These are phyloP conservation scores for Leptopterna dolabrata DNA, from an alignment of 2,888 invertebrate species.

Conservation along the genomic window DNA sequence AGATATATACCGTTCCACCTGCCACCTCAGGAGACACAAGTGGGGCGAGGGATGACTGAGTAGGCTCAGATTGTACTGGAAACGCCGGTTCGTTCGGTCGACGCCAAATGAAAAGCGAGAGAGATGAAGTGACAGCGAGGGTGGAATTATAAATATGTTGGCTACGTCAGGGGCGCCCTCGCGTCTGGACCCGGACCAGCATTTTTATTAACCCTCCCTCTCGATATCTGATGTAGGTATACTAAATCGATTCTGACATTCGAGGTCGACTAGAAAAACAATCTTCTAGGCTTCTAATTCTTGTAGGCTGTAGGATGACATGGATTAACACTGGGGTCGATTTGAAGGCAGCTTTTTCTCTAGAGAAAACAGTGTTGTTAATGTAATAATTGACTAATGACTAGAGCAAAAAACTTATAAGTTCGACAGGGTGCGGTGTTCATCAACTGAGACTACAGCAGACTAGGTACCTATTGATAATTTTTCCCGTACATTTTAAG, in stretches of 20 bases:
- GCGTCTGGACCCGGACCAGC: conserved; percentile 41
- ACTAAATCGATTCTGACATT: not conserved
- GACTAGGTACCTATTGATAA: no score
- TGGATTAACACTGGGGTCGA: no score
- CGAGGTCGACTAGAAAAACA: no score
- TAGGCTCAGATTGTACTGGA: not conserved
- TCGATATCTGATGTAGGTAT: not conserved
- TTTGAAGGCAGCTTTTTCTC: no score
- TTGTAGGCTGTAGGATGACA: no score
- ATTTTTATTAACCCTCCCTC: not conserved
- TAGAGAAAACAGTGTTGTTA: no score
- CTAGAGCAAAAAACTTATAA: no score
- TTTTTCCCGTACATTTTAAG: no score
- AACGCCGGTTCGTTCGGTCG: not conserved
- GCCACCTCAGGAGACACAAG: not conserved
- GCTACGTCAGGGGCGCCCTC: conserved; percentile 38
- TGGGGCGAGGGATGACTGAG: not conserved
- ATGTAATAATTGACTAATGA: no score
- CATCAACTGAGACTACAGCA: no score
- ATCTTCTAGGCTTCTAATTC: no score
- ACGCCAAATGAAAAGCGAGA: conserved; percentile 23
- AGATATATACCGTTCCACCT: not conserved
- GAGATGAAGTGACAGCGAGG: not conserved
- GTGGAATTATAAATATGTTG: conserved; percentile 49
- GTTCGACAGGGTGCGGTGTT: no score